A percentile compares a stretch with the other conserved stretches of the same genome.
Evolutionary conservation across 1,140 invertebrate species (phyloP).

Genomic region (Drosophila mayri): DNA sequence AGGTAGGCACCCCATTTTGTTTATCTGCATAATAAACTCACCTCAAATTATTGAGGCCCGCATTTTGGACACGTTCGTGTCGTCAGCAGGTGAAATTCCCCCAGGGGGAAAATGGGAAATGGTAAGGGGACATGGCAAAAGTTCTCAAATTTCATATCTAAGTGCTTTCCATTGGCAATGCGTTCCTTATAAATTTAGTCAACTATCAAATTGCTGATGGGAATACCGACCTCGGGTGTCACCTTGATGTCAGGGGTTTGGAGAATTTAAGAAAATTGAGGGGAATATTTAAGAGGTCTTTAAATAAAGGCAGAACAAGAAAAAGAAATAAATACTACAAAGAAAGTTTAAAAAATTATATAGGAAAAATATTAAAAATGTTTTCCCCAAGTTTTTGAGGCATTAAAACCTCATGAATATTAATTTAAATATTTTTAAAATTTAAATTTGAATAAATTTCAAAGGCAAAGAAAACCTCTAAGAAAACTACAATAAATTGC

Average conservation of each 20-base stretch:
- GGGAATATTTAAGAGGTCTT: slow-evolving; percentile 1
- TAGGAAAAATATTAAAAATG: too few species aligned
- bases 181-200: slow-evolving; percentile 28
- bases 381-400: too few species aligned
- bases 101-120: neutral
- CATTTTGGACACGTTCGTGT: slow-evolving; percentile 69
- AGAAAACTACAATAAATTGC: neutral
- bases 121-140: slow-evolving; percentile 11
- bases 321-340: too few species aligned
- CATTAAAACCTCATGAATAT: too few species aligned
- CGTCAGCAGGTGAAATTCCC: slow-evolving; percentile 49
- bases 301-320: too few species aligned
- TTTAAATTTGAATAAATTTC: too few species aligned
- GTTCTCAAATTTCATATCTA: slow-evolving; percentile 49
- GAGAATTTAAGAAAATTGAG: neutral
- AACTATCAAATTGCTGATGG: slow-evolving; percentile 41
- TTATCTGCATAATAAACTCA: slow-evolving; percentile 82
- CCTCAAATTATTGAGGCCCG: slow-evolving; percentile 80
- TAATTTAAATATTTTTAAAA: too few species aligned
- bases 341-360: too few species aligned
- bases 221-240: neutral
- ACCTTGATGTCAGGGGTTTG: neutral
- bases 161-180: slow-evolving; percentile 25
- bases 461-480: neutral
- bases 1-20: slow-evolving; percentile 66